A percentile compares a stretch with the other conserved stretches of the same genome.
phyloP scores from a whole-genome alignment of 2,797 vertebrate species.

The Hylomyscus alleni region DNA sequence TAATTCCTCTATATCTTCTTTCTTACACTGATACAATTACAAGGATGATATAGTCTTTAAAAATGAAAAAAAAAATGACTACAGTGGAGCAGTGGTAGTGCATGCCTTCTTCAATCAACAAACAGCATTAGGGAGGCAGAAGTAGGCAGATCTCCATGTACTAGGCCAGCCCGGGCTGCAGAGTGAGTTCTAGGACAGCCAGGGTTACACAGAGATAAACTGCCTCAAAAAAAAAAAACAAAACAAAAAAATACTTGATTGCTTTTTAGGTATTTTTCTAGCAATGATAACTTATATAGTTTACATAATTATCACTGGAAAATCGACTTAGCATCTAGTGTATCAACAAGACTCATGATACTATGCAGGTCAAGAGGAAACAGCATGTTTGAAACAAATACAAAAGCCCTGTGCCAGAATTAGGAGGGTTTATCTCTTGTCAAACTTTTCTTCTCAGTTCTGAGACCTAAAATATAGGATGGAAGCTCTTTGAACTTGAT shows the following conservation, averaged over 20 bases:
- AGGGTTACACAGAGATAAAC: not conserved
- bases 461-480: not conserved
- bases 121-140: not conserved
- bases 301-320: not conserved
- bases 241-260: not conserved
- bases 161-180: not conserved
- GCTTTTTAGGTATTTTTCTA: not conserved
- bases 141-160: not conserved
- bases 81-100: too few relatives aligned
- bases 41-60: not conserved
- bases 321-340: not conserved
- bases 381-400: not conserved
- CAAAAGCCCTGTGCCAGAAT: not conserved
- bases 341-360: not conserved
- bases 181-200: not conserved
- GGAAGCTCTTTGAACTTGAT: not conserved
- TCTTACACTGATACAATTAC: conserved; percentile 11
- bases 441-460: not conserved
- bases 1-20: conserved; percentile 10
- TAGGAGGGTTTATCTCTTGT: not conserved
- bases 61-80: not conserved
- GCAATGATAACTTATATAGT: not conserved
- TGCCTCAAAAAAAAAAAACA: not conserved
- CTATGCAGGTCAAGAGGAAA: not conserved
- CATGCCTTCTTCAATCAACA: not conserved